Evolutionary conservation across 2,113 vertebrate species (phyloP), one percentile per base, ranked within the genome.

Genomic region (Siniperca chuatsi): DNA sequence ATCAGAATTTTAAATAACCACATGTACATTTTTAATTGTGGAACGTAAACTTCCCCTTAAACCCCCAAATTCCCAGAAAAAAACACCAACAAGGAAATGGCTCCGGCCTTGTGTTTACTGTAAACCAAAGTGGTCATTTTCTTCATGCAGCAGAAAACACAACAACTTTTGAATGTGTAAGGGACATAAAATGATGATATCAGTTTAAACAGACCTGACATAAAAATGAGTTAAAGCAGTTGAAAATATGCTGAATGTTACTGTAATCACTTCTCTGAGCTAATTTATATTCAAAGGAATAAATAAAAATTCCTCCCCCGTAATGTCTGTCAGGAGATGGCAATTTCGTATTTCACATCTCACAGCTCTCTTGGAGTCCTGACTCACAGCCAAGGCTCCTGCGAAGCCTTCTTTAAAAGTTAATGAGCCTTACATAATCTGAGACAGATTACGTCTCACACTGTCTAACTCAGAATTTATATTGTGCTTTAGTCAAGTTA

Each of bases 291-390:
- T 85, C 80, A 83, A 65, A 74, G 80, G 52, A 81, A 81, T 84
- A 76, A 77, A 90, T 84, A 85, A 87, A 71, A 83, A 77, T 82
- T 78, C 74, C 78, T 86, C 87, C 81, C 78, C 73, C 55, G 25
- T 79, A 72, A 83, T 81, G 78, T 90, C 90, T 89, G 91, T 86
- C 84, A 92, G 81, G 84, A 87, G 87, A 87, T 72, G 33, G 65
- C 46, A 73, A 67, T 78, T 86, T 88, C 37, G 68, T 84, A 64
- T 82, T 92, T 84, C 83, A 50, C 68, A 83, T 81, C 62, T 81
- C 62, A 64, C 82, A 87, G 76, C 66, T 89, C 78, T 84, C 20
- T 37, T 65, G 55, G 69, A 81, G 73, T 89, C 85, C 78, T 75
- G 86, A 87, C 81, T 94, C 84, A 71, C 42, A 85, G 87, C 87